Conservation (phyloP, 2,113 vertebrate genomes). For the Coturnix japonica region DNA sequence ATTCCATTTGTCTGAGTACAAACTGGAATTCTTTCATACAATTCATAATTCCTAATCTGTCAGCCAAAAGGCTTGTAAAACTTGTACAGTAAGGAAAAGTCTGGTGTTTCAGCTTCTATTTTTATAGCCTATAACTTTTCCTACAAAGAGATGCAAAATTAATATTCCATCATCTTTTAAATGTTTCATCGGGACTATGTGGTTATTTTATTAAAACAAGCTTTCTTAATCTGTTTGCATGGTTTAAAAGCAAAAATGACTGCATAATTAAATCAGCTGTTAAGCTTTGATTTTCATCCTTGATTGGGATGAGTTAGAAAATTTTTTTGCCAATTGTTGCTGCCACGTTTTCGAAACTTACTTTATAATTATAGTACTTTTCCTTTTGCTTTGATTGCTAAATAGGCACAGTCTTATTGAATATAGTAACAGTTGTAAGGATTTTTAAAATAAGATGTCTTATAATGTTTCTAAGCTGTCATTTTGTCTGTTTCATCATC, state of each 20-base stretch:
- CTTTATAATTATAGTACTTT: background rate
- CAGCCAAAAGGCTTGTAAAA: background rate
- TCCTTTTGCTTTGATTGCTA: background rate
- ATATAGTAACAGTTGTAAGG: background rate
- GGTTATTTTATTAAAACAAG: background rate
- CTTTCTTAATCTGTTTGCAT: background rate
- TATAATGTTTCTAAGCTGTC: background rate
- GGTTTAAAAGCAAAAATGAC: background rate
- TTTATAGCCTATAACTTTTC: background rate
- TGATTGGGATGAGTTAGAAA: background rate
- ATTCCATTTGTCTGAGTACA: background rate
- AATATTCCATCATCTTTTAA: background rate
- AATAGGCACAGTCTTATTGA: background rate
- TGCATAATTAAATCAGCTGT: background rate
- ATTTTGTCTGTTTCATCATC: background rate
- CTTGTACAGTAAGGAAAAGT: background rate
- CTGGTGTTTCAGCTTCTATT: background rate
- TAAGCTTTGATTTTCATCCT: background rate
- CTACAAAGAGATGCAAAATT: background rate
- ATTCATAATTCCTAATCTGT: background rate
- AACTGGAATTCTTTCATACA: background rate
- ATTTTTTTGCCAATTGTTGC: background rate
- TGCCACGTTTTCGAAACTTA: background rate
- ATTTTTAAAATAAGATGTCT: background rate
- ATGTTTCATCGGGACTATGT: background rate